A percentile compares a stretch with the other conserved stretches of the same genome.
Evolutionary conservation across 2,797 vertebrate genomes (phyloP).

Genomic region (Corythornis leucogaster): DNA sequence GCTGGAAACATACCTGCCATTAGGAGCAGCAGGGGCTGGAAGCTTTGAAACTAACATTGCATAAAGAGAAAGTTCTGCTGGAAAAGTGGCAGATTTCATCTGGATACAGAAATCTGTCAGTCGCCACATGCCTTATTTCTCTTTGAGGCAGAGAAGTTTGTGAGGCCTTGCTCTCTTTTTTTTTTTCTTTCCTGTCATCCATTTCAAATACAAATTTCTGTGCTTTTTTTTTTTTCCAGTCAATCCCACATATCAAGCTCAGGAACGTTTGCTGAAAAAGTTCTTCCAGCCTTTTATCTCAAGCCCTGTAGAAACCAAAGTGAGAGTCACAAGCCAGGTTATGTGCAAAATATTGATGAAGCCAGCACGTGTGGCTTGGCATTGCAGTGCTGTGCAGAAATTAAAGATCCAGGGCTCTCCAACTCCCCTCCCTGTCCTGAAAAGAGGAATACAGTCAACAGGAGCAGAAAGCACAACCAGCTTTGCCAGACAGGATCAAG

Average conservation of each 20-base stretch:
- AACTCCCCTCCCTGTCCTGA: background rate
- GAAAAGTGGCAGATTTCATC: slow-evolving; percentile 47
- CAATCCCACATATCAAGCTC: background rate
- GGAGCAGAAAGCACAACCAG: background rate
- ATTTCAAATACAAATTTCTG: slow-evolving; percentile 39
- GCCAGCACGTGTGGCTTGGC: background rate
- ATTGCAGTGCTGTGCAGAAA: background rate
- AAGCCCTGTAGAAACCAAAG: background rate
- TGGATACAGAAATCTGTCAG: slow-evolving; percentile 49
- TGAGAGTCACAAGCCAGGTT: background rate
- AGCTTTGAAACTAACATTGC: slow-evolving; percentile 52
- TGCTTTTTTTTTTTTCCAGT: slow-evolving; percentile 26
- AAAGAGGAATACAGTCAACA: background rate
- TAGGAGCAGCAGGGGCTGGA: slow-evolving; percentile 48
- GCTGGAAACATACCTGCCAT: slow-evolving; percentile 61
- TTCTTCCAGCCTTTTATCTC: slow-evolving; percentile 13
- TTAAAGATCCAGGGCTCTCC: background rate
- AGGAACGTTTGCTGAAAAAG: background rate
- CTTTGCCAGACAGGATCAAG: background rate
- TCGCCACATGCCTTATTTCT: slow-evolving; percentile 41
- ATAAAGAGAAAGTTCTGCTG: slow-evolving; percentile 61
- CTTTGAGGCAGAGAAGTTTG: slow-evolving; percentile 29
- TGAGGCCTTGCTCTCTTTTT: background rate
- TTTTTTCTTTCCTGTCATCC: background rate
- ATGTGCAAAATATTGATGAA: background rate